phyloP scores from a whole-genome alignment of 1,140 invertebrate genomes.

The Euwallacea fornicatus region DNA sequence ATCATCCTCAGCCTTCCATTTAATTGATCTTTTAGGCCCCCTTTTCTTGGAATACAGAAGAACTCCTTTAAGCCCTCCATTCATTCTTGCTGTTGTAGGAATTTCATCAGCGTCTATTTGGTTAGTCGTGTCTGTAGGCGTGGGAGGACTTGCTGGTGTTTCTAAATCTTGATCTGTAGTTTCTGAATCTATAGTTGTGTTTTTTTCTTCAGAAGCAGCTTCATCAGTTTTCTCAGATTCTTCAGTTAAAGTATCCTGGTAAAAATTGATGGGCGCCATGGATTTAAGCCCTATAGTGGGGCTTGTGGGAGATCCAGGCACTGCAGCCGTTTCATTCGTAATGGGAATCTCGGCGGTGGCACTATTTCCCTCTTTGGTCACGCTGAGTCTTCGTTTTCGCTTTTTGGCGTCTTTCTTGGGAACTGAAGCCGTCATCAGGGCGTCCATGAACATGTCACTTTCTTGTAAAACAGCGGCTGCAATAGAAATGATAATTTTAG shows the following conservation, averaged over 20 bases:
- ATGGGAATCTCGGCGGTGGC: slow-evolving; percentile 46
- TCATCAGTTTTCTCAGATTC: slow-evolving; percentile 55
- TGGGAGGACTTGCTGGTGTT: slow-evolving; percentile 34
- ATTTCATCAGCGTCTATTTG: slow-evolving; percentile 21
- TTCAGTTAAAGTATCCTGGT: slow-evolving; percentile 83
- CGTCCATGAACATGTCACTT: slow-evolving; percentile 91
- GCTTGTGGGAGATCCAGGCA: slow-evolving; percentile 49
- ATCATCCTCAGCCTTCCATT: slow-evolving; percentile 79
- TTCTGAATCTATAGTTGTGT: too few species aligned
- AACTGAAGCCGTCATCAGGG: slow-evolving; percentile 68
- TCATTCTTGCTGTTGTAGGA: slow-evolving; percentile 4
- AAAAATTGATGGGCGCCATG: slow-evolving; percentile 75
- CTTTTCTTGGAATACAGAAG: slow-evolving; percentile 56
- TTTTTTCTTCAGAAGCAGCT: slow-evolving; percentile 49
- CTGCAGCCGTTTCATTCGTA: slow-evolving; percentile 48
- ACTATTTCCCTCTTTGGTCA: slow-evolving; percentile 61
- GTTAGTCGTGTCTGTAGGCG: slow-evolving; percentile 37
- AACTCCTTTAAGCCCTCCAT: slow-evolving; percentile 46
- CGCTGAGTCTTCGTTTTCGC: slow-evolving; percentile 69
- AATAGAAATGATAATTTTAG: slow-evolving; percentile 52
- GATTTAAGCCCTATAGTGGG: slow-evolving; percentile 52
- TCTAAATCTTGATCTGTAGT: slow-evolving; percentile 12
- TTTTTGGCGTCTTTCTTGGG: slow-evolving; percentile 75
- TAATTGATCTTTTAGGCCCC: slow-evolving; percentile 79
- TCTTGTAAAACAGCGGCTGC: slow-evolving; percentile 78